Conservation (phyloP, 2,888 invertebrate genomes). For the Thereva nobilitata region DNA sequence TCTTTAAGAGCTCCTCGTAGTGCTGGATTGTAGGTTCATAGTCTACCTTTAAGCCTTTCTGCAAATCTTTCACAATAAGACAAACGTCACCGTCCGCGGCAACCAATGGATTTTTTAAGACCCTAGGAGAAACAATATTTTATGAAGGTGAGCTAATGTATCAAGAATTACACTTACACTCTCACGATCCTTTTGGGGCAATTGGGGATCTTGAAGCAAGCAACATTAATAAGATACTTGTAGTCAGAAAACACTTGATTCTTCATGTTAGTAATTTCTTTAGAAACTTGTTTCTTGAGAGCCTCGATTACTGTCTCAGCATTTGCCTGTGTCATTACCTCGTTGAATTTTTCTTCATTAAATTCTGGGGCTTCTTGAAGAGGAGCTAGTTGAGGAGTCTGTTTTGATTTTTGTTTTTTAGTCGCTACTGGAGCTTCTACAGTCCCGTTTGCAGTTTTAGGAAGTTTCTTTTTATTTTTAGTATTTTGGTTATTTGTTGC, state of each 20-base stretch:
- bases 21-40: conserved; percentile 75
- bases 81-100: conserved; percentile 72
- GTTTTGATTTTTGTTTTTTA: too few species aligned
- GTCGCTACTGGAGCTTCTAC: too few species aligned
- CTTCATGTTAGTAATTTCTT: conserved; percentile 49
- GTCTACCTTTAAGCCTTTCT: conserved; percentile 70
- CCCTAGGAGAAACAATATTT: conserved; percentile 49
- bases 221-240: conserved; percentile 50
- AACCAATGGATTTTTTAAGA: conserved; percentile 66
- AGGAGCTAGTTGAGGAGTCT: too few species aligned
- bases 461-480: too few species aligned
- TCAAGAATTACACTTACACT: conserved; percentile 61
- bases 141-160: conserved; percentile 19
- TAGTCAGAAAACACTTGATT: conserved; percentile 52
- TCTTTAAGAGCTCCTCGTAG: conserved; percentile 70
- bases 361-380: conserved; percentile 41
- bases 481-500: too few species aligned
- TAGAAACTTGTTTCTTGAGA: conserved; percentile 47
- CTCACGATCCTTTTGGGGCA: conserved; percentile 64
- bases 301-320: conserved; percentile 49
- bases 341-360: conserved; percentile 49
- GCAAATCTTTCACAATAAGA: conserved; percentile 76
- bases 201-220: conserved; percentile 68
- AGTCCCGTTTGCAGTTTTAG: too few species aligned
- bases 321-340: conserved; percentile 47